phyloP scores from a whole-genome alignment of 2,113 vertebrate species.

The Cochlearius cochlearius region DNA sequence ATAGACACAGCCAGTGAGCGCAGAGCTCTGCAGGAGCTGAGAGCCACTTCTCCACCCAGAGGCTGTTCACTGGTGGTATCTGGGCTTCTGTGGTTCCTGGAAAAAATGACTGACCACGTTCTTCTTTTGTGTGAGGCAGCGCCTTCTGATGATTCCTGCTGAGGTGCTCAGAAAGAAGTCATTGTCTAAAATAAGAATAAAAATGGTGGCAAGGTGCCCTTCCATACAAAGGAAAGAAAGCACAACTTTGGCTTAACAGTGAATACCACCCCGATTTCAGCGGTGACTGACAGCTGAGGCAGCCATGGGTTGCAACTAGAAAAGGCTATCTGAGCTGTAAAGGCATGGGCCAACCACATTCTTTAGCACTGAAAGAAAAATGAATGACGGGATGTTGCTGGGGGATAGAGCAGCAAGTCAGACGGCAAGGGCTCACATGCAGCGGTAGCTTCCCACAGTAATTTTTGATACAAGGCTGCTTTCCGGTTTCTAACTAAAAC shows the following conservation, averaged over 20 bases:
- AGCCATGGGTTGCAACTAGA: not conserved
- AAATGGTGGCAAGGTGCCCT: not conserved
- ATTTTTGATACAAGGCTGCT: not conserved
- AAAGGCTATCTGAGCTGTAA: not conserved
- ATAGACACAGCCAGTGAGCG: not conserved
- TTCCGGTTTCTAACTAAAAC: not conserved
- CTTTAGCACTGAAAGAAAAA: not conserved
- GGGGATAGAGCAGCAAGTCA: not conserved
- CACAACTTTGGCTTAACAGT: not conserved
- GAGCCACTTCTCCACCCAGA: not conserved
- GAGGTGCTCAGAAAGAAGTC: conserved; percentile 21
- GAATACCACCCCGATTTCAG: not conserved
- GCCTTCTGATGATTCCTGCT: conserved; percentile 4
- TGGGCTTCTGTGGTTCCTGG: not conserved
- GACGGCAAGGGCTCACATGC: not conserved
- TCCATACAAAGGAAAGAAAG: not conserved
- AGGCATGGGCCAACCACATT: not conserved
- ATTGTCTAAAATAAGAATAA: conserved; percentile 2
- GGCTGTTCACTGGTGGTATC: not conserved
- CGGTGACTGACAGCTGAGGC: not conserved
- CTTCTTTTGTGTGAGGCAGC: not conserved
- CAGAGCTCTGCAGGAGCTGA: not conserved
- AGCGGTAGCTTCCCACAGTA: not conserved
- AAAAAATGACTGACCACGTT: not conserved
- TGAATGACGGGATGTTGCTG: not conserved